phyloP scores from a whole-genome alignment of 2,113 vertebrate species.

The Bagarius yarrelli region DNA sequence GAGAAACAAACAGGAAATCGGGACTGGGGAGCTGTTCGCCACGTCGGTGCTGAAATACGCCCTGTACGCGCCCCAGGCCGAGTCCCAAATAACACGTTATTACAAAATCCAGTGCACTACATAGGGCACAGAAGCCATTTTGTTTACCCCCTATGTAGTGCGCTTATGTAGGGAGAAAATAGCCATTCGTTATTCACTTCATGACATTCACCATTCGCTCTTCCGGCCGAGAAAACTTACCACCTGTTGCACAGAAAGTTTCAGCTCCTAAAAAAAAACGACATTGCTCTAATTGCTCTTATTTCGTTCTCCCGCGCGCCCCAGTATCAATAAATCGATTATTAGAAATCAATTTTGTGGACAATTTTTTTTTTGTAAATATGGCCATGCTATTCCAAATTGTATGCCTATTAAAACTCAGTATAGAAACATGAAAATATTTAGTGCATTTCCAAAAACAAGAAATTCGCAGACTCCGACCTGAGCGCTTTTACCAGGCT shows the following conservation, averaged over 20 bases:
- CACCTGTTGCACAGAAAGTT: slow-evolving; percentile 78
- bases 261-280: slow-evolving; percentile 51
- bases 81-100: neutral
- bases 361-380: neutral
- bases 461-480: neutral
- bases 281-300: slow-evolving; percentile 34
- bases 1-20: neutral
- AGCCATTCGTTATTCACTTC: slow-evolving; percentile 55
- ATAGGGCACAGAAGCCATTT: slow-evolving; percentile 15
- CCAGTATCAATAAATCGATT: neutral
- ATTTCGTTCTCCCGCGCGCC: neutral
- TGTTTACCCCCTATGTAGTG: neutral
- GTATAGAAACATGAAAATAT: neutral
- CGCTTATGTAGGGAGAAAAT: neutral
- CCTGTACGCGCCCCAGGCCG: slow-evolving; percentile 45
- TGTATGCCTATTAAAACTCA: neutral
- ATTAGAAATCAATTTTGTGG: neutral
- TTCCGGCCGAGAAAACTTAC: slow-evolving; percentile 62
- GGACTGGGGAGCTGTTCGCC: slow-evolving; percentile 71
- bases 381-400: neutral
- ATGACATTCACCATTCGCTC: slow-evolving; percentile 56
- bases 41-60: slow-evolving; percentile 74
- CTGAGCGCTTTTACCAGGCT: neutral
- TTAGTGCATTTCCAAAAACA: neutral
- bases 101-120: neutral